Evolutionary conservation across 2,113 vertebrate genomes (phyloP).

Genomic region (Parus major): DNA sequence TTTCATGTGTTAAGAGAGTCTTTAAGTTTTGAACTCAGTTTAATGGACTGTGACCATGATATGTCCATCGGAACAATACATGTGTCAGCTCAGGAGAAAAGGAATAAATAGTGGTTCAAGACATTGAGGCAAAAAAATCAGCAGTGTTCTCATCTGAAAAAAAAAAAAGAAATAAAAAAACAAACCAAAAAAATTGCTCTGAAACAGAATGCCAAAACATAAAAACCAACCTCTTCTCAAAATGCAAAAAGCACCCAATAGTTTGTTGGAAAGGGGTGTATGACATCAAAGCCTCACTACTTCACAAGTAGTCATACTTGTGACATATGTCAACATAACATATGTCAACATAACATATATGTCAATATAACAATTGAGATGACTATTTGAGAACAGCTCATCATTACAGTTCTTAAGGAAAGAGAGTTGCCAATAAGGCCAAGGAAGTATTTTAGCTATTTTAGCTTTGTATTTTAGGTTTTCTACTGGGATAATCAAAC

Average conservation of each 20-base stretch:
- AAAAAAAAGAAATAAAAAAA: neutral
- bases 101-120: neutral
- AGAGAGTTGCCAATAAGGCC: neutral
- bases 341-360: no score
- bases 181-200: neutral
- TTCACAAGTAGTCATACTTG: no score
- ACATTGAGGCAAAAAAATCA: neutral
- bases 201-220: neutral
- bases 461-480: neutral
- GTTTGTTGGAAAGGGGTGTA: neutral
- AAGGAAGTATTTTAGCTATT: neutral
- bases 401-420: neutral
- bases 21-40: neutral
- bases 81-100: neutral
- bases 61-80: neutral
- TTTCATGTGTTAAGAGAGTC: neutral
- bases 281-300: neutral
- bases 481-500: neutral
- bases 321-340: no score
- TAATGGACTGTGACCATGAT: neutral
- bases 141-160: neutral
- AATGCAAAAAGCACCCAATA: accelerated
- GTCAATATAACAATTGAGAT: neutral
- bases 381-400: neutral
- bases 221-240: neutral